phyloP scores from a whole-genome alignment of 2,888 invertebrate genomes.

The Apoda limacodes region DNA sequence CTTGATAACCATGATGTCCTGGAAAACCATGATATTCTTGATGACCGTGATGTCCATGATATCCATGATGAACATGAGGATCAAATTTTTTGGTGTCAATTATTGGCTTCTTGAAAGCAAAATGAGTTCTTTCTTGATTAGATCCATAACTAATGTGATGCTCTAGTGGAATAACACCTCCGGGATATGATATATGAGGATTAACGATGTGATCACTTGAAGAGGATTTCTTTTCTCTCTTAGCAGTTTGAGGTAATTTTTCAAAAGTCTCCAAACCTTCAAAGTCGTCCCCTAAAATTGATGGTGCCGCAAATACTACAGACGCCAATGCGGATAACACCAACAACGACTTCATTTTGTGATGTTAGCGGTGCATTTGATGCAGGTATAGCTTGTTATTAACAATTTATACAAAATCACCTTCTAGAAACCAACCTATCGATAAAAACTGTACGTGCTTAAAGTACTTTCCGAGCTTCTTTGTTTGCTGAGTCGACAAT shows the following conservation, averaged over 20 bases:
- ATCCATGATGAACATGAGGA: slow-evolving; percentile 40
- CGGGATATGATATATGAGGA: no score
- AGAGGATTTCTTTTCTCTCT: slow-evolving; percentile 37
- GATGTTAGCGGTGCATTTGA: slow-evolving; percentile 32
- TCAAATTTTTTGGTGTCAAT: slow-evolving; percentile 46
- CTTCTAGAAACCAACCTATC: slow-evolving; percentile 19
- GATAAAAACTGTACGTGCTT: slow-evolving; percentile 43
- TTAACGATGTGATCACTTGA: no score
- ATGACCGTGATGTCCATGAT: no score
- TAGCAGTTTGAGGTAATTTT: slow-evolving; percentile 21
- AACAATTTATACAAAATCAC: slow-evolving; percentile 44
- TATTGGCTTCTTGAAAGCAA: slow-evolving; percentile 36
- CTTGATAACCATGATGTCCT: no score
- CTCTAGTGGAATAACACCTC: no score
- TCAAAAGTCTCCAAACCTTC: slow-evolving; percentile 20
- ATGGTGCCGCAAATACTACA: slow-evolving; percentile 40
- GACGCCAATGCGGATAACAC: slow-evolving; percentile 41
- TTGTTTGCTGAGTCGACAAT: no score
- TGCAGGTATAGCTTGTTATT: slow-evolving; percentile 24
- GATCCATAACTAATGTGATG: slow-evolving; percentile 19
- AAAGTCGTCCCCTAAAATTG: slow-evolving; percentile 26
- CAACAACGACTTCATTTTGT: slow-evolving; percentile 52
- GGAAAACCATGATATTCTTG: no score
- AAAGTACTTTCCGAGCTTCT: no score
- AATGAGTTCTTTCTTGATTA: slow-evolving; percentile 27